Percentiles rank a stretch among this genome's conserved stretches.
These are phyloP conservation scores for Rhinogobius similis DNA, from an alignment of 2,113 vertebrate genomes.

Conservation along the genomic window DNA sequence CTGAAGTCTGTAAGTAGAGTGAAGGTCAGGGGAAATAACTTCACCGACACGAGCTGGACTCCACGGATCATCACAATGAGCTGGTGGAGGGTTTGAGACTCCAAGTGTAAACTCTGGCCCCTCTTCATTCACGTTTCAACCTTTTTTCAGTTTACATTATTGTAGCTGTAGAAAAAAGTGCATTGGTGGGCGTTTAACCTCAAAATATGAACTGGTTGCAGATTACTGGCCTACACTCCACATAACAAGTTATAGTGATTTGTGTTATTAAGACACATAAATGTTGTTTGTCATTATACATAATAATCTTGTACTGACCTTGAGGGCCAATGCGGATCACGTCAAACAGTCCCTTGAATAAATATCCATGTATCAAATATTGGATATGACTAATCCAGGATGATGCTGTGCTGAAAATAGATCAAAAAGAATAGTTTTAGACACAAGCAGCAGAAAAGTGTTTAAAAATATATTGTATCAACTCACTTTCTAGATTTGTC, in stretches of 20 bases:
- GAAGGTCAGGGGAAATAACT: not conserved
- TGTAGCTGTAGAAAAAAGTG: not conserved
- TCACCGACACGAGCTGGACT: not conserved
- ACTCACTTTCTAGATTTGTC: slow-evolving; percentile 2
- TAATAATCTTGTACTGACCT: not conserved
- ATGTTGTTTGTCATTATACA: not conserved
- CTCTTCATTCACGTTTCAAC: no score
- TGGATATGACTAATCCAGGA: slow-evolving; percentile 16
- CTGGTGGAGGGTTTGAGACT: not conserved
- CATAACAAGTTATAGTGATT: no score
- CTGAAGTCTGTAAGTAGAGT: not conserved
- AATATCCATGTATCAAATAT: slow-evolving; percentile 3
- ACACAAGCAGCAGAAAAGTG: not conserved
- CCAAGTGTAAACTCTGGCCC: no score
- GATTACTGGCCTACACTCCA: no score
- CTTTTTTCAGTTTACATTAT: not conserved
- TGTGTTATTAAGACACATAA: not conserved
- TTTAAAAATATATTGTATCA: slow-evolving; percentile 1
- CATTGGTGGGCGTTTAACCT: not conserved
- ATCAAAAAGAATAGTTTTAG: not conserved
- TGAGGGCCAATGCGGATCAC: not conserved
- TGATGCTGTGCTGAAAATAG: slow-evolving; percentile 11
- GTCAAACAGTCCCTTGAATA: slow-evolving; percentile 13
- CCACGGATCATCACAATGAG: not conserved
- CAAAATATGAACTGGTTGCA: no score